Percentiles rank a stretch among this genome's conserved stretches.
Conservation (phyloP, 2,888 invertebrate species). For the Seira sanloemensis region DNA sequence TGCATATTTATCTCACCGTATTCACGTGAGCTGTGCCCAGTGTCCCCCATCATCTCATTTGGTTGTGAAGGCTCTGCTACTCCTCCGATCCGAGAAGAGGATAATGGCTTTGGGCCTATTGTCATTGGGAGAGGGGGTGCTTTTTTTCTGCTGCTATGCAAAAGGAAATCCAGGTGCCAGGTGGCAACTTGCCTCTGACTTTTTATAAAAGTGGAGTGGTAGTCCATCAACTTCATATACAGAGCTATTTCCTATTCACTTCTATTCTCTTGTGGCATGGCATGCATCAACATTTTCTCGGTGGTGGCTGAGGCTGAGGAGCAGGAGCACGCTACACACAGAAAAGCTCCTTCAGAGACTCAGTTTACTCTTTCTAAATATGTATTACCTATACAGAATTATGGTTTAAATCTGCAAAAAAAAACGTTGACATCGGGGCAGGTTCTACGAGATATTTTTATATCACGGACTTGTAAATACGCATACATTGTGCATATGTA, state of each 20-base stretch:
- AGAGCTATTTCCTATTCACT: slow-evolving; percentile 12
- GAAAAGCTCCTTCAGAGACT: background rate
- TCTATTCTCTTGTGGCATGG: background rate
- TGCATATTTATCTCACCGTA: background rate
- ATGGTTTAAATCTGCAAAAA: background rate
- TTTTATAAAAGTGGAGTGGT: background rate
- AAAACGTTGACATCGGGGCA: background rate
- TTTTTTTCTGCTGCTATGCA: no score
- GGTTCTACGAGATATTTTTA: no score
- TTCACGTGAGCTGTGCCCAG: background rate
- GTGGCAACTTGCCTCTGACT: slow-evolving; percentile 48
- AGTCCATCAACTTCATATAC: slow-evolving; percentile 38
- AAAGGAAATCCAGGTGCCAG: slow-evolving; percentile 42
- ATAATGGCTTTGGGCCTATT: background rate
- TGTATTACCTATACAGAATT: background rate
- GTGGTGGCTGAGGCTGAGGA: background rate
- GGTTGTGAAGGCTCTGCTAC: background rate
- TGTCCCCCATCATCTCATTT: background rate
- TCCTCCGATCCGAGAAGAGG: background rate
- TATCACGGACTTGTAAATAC: no score
- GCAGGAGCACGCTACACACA: no score
- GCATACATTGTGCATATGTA: no score
- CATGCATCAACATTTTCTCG: background rate
- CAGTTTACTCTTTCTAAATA: background rate
- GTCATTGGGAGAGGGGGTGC: slow-evolving; percentile 32